A percentile compares a stretch with the other conserved stretches of the same genome.
Evolutionary conservation across 30 jellyfish, hydroid and myxozoan species (phyloP).

Genomic region (Hydractinia echinata): DNA sequence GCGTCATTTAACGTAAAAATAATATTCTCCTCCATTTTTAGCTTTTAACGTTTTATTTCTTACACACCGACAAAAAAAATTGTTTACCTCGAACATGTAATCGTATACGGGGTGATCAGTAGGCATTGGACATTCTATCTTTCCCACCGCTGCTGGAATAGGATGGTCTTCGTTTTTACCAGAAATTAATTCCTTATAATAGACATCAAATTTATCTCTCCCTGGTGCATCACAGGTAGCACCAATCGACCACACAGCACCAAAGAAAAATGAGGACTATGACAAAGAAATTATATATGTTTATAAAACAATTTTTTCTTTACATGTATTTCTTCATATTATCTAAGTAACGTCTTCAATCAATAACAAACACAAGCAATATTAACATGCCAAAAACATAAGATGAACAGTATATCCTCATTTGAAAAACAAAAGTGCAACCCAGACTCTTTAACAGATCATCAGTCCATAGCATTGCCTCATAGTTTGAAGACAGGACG

Average conservation of each 20-base stretch:
- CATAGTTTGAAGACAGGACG: neutral
- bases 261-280: conserved; percentile 83
- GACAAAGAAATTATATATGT: neutral
- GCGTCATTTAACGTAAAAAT: too few relatives aligned
- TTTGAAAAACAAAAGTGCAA: too few relatives aligned
- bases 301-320: too few relatives aligned
- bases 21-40: neutral
- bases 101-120: conserved; percentile 84
- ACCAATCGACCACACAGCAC: conserved; percentile 90
- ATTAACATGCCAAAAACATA: too few relatives aligned
- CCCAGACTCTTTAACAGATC: too few relatives aligned
- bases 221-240: conserved; percentile 93
- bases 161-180: conserved; percentile 89
- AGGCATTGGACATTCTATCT: conserved; percentile 80
- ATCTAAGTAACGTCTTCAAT: neutral
- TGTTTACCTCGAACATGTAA: conserved; percentile 85
- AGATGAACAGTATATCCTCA: too few relatives aligned
- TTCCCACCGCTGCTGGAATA: conserved; percentile 74
- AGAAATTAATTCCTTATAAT: conserved; percentile 62
- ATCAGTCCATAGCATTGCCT: too few relatives aligned
- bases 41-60: neutral
- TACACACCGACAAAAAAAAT: too few relatives aligned
- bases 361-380: too few relatives aligned
- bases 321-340: too few relatives aligned
- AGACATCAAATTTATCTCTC: conserved; percentile 62